Conservation (phyloP, 2,113 vertebrate genomes). For the Xiphophorus couchianus region DNA sequence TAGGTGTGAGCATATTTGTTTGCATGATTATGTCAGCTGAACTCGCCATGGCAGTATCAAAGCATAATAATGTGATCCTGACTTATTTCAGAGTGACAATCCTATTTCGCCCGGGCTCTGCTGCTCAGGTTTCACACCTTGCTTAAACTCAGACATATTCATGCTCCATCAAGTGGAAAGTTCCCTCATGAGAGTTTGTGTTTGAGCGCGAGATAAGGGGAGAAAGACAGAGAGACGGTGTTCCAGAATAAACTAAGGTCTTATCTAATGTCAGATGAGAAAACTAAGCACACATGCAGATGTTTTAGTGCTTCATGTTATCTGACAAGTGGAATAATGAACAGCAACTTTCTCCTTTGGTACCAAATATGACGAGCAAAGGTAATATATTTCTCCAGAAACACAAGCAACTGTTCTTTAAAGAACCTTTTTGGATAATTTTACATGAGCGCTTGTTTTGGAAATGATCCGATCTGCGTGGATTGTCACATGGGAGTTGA, state of each 20-base stretch:
- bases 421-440: slow-evolving; percentile 54
- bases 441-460: slow-evolving; percentile 22
- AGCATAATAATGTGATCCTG: slow-evolving; percentile 44
- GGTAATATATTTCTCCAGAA: slow-evolving; percentile 26
- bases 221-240: slow-evolving; percentile 16
- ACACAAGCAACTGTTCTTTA: slow-evolving; percentile 20
- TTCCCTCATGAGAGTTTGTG: slow-evolving; percentile 21
- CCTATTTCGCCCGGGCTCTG: slow-evolving; percentile 39
- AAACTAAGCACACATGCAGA: slow-evolving; percentile 29
- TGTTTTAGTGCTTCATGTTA: slow-evolving; percentile 12
- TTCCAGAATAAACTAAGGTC: slow-evolving; percentile 19
- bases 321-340: slow-evolving; percentile 24
- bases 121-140: slow-evolving; percentile 46
- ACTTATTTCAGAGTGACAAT: slow-evolving; percentile 47
- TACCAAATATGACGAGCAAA: slow-evolving; percentile 25
- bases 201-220: slow-evolving; percentile 3
- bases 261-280: slow-evolving; percentile 49
- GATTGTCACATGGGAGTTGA: slow-evolving; percentile 56
- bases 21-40: slow-evolving; percentile 26
- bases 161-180: slow-evolving; percentile 39
- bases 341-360: slow-evolving; percentile 21
- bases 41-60: slow-evolving; percentile 42
- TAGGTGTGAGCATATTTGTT: slow-evolving; percentile 11
- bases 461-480: slow-evolving; percentile 28
- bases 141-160: slow-evolving; percentile 49